These are phyloP conservation scores for Melanotaenia parkinsoni DNA, from an alignment of 2,797 vertebrate species.

Conservation along the genomic window DNA sequence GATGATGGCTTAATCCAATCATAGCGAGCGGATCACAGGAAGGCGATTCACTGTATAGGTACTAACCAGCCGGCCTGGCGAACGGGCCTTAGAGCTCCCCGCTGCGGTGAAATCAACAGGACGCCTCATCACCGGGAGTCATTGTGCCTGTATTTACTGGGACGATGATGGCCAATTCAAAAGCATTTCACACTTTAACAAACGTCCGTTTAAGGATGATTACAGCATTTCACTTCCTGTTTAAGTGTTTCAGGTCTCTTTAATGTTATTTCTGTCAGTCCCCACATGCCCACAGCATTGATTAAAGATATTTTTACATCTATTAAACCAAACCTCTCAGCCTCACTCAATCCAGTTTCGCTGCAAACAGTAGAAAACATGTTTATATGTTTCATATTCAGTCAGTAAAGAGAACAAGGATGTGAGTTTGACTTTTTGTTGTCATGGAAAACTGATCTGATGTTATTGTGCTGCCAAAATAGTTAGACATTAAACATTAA, in stretches of 20 bases:
- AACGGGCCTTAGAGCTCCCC: constrained; percentile 1
- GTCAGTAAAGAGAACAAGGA: constrained; percentile 8
- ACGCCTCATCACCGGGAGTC: constrained; percentile 21
- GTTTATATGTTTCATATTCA: constrained; percentile 22
- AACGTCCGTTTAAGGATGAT: constrained; percentile 54
- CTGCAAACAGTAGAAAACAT: constrained; percentile 13
- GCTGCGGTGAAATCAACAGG: constrained; percentile 38
- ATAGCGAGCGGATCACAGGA: constrained; percentile 64
- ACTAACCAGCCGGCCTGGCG: background rate
- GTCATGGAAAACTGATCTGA: background rate
- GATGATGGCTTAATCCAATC: constrained; percentile 76
- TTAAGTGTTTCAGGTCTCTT: constrained; percentile 25
- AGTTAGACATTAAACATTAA: constrained; percentile 1
- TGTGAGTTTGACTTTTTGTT: background rate
- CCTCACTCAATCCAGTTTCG: constrained; percentile 35
- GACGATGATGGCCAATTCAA: constrained; percentile 33
- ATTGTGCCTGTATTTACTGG: constrained; percentile 41
- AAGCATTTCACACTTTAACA: constrained; percentile 51
- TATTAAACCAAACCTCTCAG: constrained; percentile 27
- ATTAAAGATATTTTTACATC: constrained; percentile 62
- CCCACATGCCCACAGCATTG: constrained; percentile 16
- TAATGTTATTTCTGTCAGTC: constrained; percentile 54
- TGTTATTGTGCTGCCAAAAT: constrained; percentile 1
- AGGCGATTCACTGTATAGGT: constrained; percentile 45
- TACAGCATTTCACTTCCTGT: constrained; percentile 30